A percentile compares a stretch with the other conserved stretches of the same genome.
Evolutionary conservation across 92 coral and sea anemone genomes (phyloP).

Genomic region (Zoanthus sansibaricus): DNA sequence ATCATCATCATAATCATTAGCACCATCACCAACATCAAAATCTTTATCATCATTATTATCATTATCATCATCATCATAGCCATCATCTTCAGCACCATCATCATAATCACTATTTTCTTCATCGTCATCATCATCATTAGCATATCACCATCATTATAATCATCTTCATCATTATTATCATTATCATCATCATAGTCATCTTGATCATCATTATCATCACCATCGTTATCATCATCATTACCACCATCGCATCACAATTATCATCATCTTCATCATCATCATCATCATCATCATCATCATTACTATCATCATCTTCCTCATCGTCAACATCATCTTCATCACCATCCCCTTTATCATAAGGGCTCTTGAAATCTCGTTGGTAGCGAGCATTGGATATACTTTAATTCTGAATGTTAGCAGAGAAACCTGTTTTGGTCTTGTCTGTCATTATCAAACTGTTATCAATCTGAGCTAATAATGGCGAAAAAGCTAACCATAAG

Average conservation of each 20-base stretch:
- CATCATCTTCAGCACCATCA: background rate
- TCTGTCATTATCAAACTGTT: too few species aligned
- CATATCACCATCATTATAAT: too few species aligned
- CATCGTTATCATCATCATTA: background rate
- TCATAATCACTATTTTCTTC: background rate
- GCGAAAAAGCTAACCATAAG: too few species aligned
- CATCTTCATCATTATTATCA: background rate
- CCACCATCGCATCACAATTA: background rate
- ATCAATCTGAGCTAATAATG: too few species aligned
- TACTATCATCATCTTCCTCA: background rate
- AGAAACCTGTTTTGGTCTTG: too few species aligned
- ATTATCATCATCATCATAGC: background rate
- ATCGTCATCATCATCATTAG: too few species aligned
- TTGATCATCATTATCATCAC: background rate
- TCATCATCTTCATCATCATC: background rate
- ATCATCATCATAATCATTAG: too few species aligned
- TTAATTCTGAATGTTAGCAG: too few species aligned
- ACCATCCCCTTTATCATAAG: background rate
- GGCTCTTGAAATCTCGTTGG: too few species aligned
- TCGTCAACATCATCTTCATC: too few species aligned
- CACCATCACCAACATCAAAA: too few species aligned
- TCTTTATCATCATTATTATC: background rate
- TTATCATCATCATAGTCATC: background rate
- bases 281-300: background rate
- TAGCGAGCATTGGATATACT: too few species aligned